Evolutionary conservation across 1,140 invertebrate genomes (phyloP).

Genomic region (Sycophaga agraensis): DNA sequence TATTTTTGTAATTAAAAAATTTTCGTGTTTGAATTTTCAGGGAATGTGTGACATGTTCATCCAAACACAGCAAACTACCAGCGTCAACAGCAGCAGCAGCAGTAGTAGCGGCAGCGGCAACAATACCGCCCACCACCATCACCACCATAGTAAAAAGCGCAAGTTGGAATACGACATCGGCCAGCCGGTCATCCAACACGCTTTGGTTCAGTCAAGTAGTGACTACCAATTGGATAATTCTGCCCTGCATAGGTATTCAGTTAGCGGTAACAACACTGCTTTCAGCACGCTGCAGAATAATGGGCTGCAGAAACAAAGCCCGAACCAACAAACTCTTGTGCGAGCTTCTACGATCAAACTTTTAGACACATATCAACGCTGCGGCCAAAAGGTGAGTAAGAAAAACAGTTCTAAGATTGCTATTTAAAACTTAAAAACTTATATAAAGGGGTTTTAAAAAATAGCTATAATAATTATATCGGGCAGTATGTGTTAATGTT

Average conservation of each 20-base stretch:
- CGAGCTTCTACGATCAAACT: slow-evolving; percentile 73
- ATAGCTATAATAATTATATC: no score
- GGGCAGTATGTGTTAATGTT: no score
- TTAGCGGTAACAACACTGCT: slow-evolving; percentile 51
- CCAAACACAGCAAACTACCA: slow-evolving; percentile 66
- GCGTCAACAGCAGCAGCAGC: slow-evolving; percentile 60
- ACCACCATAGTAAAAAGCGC: slow-evolving; percentile 59
- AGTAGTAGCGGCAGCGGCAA: slow-evolving; percentile 56
- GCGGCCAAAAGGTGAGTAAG: slow-evolving; percentile 64
- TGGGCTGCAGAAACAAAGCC: slow-evolving; percentile 58
- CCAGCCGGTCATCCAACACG: slow-evolving; percentile 57
- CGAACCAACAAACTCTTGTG: slow-evolving; percentile 65
- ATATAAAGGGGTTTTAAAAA: no score
- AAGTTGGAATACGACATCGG: slow-evolving; percentile 62
- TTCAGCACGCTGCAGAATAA: slow-evolving; percentile 56
- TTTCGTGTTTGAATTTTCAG: slow-evolving; percentile 47
- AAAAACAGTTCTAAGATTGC: no score
- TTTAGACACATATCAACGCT: slow-evolving; percentile 71
- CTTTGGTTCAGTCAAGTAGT: slow-evolving; percentile 54
- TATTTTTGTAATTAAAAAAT: background rate
- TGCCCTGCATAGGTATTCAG: slow-evolving; percentile 49
- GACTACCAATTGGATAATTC: slow-evolving; percentile 45
- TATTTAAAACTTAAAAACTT: no score
- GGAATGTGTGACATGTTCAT: slow-evolving; percentile 75
- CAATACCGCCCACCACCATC: slow-evolving; percentile 52